Percentiles rank a stretch among this genome's conserved stretches.
Evolutionary conservation across 2,113 vertebrate species (phyloP).

Genomic region (Dolichallabes microphthalmus): DNA sequence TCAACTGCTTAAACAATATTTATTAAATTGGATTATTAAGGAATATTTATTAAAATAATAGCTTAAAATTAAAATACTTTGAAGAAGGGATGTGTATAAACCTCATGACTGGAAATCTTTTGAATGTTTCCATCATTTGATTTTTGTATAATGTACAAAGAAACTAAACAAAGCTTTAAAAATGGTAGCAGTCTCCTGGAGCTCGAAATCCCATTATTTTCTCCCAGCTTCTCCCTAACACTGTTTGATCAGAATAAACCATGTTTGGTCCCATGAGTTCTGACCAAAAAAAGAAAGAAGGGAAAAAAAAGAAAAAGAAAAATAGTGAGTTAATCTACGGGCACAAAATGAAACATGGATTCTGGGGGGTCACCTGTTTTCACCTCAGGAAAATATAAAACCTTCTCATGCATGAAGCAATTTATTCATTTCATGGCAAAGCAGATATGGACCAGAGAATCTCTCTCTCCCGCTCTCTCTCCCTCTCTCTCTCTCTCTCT

Average conservation of each 20-base stretch:
- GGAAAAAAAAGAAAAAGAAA: neutral
- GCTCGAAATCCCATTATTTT: constrained; percentile 37
- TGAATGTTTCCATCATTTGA: constrained; percentile 7
- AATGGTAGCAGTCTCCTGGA: constrained; percentile 21
- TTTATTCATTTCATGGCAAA: constrained; percentile 44
- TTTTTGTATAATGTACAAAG: neutral
- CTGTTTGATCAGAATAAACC: constrained; percentile 33
- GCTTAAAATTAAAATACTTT: neutral
- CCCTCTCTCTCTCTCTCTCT: constrained; percentile 6
- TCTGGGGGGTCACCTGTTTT: constrained; percentile 31
- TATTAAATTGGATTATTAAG: neutral
- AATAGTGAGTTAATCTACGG: constrained; percentile 42
- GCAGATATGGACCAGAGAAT: constrained; percentile 42
- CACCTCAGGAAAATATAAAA: constrained; percentile 43
- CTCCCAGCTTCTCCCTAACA: neutral
- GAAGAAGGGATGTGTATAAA: neutral
- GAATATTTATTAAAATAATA: neutral
- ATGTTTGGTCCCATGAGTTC: constrained; percentile 32
- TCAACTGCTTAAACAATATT: neutral
- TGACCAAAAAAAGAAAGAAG: neutral
- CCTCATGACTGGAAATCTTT: neutral
- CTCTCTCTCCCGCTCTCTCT: constrained; percentile 32
- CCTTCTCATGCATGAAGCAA: constrained; percentile 53
- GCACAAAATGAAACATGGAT: constrained; percentile 43
- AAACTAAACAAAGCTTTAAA: constrained; percentile 7